These are phyloP conservation scores for Cataglyphis livida DNA, from an alignment of 2,888 invertebrate species.

Conservation along the genomic window DNA sequence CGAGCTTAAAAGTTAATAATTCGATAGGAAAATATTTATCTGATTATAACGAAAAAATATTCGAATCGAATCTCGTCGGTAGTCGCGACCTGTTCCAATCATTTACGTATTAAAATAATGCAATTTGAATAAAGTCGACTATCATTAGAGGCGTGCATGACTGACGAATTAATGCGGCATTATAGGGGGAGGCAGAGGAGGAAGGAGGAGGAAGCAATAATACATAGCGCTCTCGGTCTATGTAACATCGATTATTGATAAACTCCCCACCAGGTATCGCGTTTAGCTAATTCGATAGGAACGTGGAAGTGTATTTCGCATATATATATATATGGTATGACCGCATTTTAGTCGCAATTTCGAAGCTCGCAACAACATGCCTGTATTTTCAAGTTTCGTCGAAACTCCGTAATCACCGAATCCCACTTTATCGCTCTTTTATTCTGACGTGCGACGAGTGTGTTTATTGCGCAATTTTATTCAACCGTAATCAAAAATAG, in stretches of 20 bases:
- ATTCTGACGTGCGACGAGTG: slow-evolving; percentile 15
- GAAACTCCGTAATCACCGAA: slow-evolving; percentile 27
- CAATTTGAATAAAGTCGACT: slow-evolving; percentile 44
- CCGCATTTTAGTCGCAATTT: slow-evolving; percentile 44
- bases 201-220: neutral
- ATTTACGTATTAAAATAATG: slow-evolving; percentile 29
- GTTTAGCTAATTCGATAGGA: slow-evolving; percentile 39
- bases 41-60: slow-evolving; percentile 17
- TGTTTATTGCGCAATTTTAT: neutral
- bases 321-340: neutral
- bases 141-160: slow-evolving; percentile 31
- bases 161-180: slow-evolving; percentile 47
- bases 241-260: slow-evolving; percentile 43
- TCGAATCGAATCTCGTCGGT: slow-evolving; percentile 7
- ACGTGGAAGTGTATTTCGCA: slow-evolving; percentile 22
- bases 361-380: neutral
- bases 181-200: neutral
- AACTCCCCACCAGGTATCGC: slow-evolving; percentile 16
- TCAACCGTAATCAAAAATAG: slow-evolving; percentile 6
- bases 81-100: slow-evolving; percentile 14
- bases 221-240: neutral
- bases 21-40: neutral
- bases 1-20: slow-evolving; percentile 4
- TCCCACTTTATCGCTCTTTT: slow-evolving; percentile 34
- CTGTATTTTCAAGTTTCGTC: slow-evolving; percentile 32